phyloP scores from a whole-genome alignment of 92 coral and sea anemone species.

The Paramuricea clavata region DNA sequence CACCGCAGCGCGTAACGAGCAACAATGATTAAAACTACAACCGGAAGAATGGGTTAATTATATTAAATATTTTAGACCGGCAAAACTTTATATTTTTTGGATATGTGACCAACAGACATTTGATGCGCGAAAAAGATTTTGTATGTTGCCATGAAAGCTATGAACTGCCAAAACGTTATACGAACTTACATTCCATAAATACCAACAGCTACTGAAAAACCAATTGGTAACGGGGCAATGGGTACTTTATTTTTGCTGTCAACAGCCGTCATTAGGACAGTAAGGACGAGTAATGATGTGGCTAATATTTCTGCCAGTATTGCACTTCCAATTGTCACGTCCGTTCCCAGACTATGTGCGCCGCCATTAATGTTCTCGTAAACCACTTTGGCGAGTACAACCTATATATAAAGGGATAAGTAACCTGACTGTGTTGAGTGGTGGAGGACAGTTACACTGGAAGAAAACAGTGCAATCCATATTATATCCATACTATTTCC shows the following conservation, averaged over 20 bases:
- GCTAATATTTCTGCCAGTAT: slow-evolving; percentile 39
- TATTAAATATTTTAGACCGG: too few relatives aligned
- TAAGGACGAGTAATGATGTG: slow-evolving; percentile 35
- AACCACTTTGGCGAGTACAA: slow-evolving; percentile 9
- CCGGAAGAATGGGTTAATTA: too few relatives aligned
- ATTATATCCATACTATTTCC: too few relatives aligned
- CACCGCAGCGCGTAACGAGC: too few relatives aligned
- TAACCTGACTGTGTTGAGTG: background rate
- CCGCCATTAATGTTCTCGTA: slow-evolving; percentile 28
- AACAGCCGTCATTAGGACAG: slow-evolving; percentile 32
- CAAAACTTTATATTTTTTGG: too few relatives aligned
- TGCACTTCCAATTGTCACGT: slow-evolving; percentile 21
- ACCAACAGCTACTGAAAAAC: slow-evolving; percentile 36
- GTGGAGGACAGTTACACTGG: background rate
- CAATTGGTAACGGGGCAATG: slow-evolving; percentile 47
- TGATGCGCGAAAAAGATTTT: too few relatives aligned
- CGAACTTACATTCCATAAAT: slow-evolving; percentile 42
- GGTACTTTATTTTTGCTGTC: slow-evolving; percentile 26
- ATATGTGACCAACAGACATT: too few relatives aligned
- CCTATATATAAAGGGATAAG: slow-evolving; percentile 12
- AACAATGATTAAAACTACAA: too few relatives aligned
- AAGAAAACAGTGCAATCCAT: too few relatives aligned
- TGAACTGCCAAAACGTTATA: background rate
- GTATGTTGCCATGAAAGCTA: too few relatives aligned
- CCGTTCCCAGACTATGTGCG: slow-evolving; percentile 23